Percentiles rank a stretch among this genome's conserved stretches.
These are phyloP conservation scores for Aptenodytes forsteri DNA, from an alignment of 2,113 vertebrate genomes.

Conservation along the genomic window DNA sequence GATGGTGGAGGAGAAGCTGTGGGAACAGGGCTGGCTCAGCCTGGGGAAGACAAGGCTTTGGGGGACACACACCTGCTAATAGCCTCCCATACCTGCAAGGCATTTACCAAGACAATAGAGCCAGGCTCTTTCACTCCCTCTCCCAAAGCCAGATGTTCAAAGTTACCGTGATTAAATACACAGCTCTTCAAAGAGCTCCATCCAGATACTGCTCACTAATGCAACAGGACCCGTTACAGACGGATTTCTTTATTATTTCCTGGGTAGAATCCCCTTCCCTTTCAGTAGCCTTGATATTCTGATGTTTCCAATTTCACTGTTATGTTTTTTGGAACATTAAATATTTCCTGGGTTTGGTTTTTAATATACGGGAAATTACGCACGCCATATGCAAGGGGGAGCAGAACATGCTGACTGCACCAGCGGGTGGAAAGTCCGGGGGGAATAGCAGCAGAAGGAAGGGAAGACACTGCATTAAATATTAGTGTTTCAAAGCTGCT, in stretches of 20 bases:
- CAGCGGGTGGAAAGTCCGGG: neutral
- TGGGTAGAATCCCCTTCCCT: neutral
- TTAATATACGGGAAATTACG: neutral
- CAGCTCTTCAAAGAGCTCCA: neutral
- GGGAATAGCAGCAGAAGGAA: constrained; percentile 5
- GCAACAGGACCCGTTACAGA: neutral
- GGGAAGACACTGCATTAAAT: neutral
- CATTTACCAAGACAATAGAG: neutral
- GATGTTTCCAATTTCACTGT: neutral
- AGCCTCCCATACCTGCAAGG: neutral
- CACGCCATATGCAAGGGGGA: neutral
- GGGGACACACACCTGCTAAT: neutral
- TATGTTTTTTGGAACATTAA: neutral
- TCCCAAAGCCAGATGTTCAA: neutral
- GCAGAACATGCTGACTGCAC: neutral
- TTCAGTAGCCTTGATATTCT: neutral
- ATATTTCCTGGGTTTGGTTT: neutral
- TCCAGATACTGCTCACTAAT: neutral
- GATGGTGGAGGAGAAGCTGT: neutral
- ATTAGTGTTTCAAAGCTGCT: neutral
- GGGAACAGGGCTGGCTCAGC: neutral
- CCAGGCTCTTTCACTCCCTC: neutral
- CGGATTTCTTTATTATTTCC: neutral
- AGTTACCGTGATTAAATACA: neutral
- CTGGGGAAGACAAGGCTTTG: neutral